phyloP scores from a whole-genome alignment of 1,140 invertebrate species.

The Neodiprion virginianus region DNA sequence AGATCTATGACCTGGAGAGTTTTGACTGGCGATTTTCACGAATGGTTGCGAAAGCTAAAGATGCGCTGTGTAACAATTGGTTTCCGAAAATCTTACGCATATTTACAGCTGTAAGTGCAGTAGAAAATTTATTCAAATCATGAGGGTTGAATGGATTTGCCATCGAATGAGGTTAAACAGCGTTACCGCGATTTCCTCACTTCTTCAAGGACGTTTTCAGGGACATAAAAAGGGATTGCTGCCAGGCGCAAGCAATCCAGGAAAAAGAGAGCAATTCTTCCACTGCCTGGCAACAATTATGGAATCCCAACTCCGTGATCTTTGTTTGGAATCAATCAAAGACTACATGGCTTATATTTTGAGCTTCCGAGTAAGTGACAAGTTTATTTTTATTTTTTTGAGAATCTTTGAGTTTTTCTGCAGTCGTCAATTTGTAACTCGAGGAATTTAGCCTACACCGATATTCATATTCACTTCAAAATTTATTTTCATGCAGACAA shows the following conservation, averaged over 20 bases:
- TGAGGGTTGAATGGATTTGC: neutral
- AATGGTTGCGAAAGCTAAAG: conserved; percentile 63
- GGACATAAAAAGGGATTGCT: conserved; percentile 79
- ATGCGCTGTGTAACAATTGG: conserved; percentile 66
- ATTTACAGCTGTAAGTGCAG: conserved; percentile 55
- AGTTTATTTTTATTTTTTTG: neutral
- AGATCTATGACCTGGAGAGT: conserved; percentile 63
- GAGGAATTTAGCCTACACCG: neutral
- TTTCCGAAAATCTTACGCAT: conserved; percentile 67
- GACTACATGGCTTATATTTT: conserved; percentile 81
- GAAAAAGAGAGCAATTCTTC: conserved; percentile 77
- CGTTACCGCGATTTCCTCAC: conserved; percentile 12
- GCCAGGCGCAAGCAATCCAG: conserved; percentile 71
- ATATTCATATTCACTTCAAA: conserved; percentile 9
- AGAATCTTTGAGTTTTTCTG: neutral
- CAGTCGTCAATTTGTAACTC: conserved; percentile 6
- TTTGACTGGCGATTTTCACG: conserved; percentile 64
- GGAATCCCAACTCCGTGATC: conserved; percentile 82
- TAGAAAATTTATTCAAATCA: neutral
- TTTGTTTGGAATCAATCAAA: conserved; percentile 81
- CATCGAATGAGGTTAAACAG: neutral
- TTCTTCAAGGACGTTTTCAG: conserved; percentile 51
- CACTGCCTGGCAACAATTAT: conserved; percentile 86
- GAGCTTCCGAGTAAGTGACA: conserved; percentile 72
- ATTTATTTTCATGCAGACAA: conserved; percentile 27